These are phyloP conservation scores for Thymelicus acteon DNA, from an alignment of 2,888 invertebrate genomes.

Conservation along the genomic window DNA sequence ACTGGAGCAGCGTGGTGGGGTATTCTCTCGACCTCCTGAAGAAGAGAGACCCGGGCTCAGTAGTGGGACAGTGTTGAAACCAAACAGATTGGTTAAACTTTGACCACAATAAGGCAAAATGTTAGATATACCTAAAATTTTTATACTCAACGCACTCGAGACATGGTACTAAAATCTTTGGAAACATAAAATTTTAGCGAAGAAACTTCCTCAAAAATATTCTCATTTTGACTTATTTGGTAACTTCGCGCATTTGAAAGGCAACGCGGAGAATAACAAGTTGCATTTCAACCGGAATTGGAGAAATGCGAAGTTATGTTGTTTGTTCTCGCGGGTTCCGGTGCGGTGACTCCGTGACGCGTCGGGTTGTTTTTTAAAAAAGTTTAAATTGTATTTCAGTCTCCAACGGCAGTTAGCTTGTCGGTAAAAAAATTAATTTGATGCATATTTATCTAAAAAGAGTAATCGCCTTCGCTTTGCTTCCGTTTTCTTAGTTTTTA, in stretches of 20 bases:
- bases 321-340: conserved; percentile 27
- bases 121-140: background rate
- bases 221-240: conserved; percentile 29
- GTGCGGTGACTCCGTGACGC: conserved; percentile 1
- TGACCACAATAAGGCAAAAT: too few relatives aligned
- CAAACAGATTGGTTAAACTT: too few relatives aligned
- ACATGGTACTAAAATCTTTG: conserved; percentile 1
- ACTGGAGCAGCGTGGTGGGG: too few relatives aligned
- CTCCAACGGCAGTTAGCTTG: background rate
- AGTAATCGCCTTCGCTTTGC: too few relatives aligned
- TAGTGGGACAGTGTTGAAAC: too few relatives aligned
- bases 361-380: background rate
- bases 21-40: too few relatives aligned
- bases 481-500: too few relatives aligned
- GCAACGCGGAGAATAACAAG: conserved; percentile 34
- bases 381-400: background rate
- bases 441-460: too few relatives aligned
- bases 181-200: conserved; percentile 22
- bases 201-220: conserved; percentile 35
- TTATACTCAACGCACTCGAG: background rate
- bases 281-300: conserved; percentile 27
- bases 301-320: conserved; percentile 26
- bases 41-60: too few relatives aligned
- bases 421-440: background rate
- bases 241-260: conserved; percentile 25